These are phyloP conservation scores for Cinara cedri DNA, from an alignment of 2,888 invertebrate genomes.

Conservation along the genomic window DNA sequence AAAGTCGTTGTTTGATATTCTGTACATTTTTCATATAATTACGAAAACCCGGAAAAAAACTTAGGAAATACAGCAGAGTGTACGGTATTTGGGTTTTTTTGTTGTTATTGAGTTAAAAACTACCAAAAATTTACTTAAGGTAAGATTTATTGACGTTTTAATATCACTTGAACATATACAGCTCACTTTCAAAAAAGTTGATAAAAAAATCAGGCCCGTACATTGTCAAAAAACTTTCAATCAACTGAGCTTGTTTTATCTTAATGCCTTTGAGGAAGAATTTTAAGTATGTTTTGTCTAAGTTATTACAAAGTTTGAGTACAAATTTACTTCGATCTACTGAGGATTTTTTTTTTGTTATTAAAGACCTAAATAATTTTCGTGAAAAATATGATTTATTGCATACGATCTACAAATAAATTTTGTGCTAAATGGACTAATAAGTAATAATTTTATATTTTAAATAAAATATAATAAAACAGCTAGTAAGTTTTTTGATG, in stretches of 20 bases:
- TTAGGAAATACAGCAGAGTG: too few relatives aligned
- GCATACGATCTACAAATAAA: neutral
- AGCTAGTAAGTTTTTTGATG: neutral
- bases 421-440: neutral
- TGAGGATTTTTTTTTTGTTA: neutral
- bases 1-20: too few relatives aligned
- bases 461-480: neutral
- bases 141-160: too few relatives aligned
- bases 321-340: neutral
- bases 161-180: too few relatives aligned
- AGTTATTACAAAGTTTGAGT: neutral
- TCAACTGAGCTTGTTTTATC: neutral
- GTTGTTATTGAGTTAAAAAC: too few relatives aligned
- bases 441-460: neutral
- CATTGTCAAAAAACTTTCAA: neutral
- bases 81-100: too few relatives aligned
- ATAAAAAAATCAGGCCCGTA: neutral
- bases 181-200: too few relatives aligned
- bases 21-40: too few relatives aligned
- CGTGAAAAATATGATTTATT: neutral
- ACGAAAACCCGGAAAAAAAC: too few relatives aligned
- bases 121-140: too few relatives aligned
- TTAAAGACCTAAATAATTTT: neutral
- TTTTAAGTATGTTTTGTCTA: neutral
- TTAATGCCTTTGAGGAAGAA: neutral